Conservation (phyloP, 2,797 vertebrate species). For the Enteromius viviparus region DNA sequence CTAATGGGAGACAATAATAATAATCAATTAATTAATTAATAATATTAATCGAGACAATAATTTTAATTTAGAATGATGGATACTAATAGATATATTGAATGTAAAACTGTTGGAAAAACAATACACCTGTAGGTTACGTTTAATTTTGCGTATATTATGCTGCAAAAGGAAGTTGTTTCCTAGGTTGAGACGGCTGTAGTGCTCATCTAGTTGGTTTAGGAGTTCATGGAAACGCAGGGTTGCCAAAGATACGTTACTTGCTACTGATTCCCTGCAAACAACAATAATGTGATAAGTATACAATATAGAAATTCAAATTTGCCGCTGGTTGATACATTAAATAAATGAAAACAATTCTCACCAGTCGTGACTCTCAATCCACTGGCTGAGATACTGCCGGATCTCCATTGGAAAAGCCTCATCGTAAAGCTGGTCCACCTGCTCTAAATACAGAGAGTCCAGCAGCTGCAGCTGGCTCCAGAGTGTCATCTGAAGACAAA, state of each 20-base stretch:
- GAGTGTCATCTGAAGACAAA: constrained; percentile 78
- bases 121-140: constrained; percentile 85
- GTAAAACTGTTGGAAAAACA: background rate
- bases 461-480: constrained; percentile 86
- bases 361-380: constrained; percentile 89
- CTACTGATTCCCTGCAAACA: constrained; percentile 79
- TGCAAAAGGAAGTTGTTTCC: constrained; percentile 86
- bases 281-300: background rate
- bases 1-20: constrained; percentile 60
- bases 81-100: background rate
- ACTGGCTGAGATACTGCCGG: constrained; percentile 85
- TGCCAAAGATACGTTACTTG: constrained; percentile 79
- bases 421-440: constrained; percentile 87
- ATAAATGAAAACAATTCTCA: constrained; percentile 66
- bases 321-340: background rate
- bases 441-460: constrained; percentile 84
- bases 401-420: constrained; percentile 90
- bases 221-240: constrained; percentile 84
- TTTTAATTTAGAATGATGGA: background rate
- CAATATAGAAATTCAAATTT: background rate
- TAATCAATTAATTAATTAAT: background rate
- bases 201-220: constrained; percentile 83
- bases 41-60: too few species aligned
- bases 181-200: constrained; percentile 82
- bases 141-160: constrained; percentile 89